Evolutionary conservation across 2,113 vertebrate species (phyloP), one percentile per base, ranked within the genome.

Genomic region (Mus pahari): DNA sequence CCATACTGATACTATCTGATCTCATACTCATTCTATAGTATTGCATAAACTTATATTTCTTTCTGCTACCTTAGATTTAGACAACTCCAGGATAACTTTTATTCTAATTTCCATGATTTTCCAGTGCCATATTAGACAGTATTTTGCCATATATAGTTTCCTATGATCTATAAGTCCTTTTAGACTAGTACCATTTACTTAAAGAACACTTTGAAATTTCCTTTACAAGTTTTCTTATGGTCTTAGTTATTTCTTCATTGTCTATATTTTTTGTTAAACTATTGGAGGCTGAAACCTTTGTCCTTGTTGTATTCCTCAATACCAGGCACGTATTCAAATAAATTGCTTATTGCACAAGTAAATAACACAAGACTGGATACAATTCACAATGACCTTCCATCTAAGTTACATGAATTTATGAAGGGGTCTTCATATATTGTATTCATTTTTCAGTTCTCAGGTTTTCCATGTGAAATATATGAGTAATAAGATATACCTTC

Each of bases 41-140:
- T 71, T 86, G 1, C 3, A 39, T n/a, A 58, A 48, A 45, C 11
- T 68, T 13, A 24, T 31, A 11, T 36, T 39, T 11, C 12, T 70
- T 87, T 77, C 58, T 88, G 26, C 14, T 82, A 28, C 36, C 36
- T 96, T 95, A 75, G 26, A 33, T 70, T 91, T 82, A 91, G 74
- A 48, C 1, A 0, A 86, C 13, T 78, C 62, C 10, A 9, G 17
- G 22, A 31, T 75, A 17, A 45, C 7, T 58, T 91, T 75, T 90
- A 31, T 31, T 84, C 24, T 31, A 45, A 19, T 64, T 45, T 84
- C n/a, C 64, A 84, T 42, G 42, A 13, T 66, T 33, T 45, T 45
- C 39, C 39, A 66, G 28, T 66, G 60, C 12, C 60, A 48, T 64
- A 5, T 66, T 45, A 20, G 48, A 86, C n/a, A 66, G 10, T 86